Evolutionary conservation across 2,113 vertebrate species (phyloP), one percentile per base, ranked within the genome.

Genomic region (Semnornis frantzii): DNA sequence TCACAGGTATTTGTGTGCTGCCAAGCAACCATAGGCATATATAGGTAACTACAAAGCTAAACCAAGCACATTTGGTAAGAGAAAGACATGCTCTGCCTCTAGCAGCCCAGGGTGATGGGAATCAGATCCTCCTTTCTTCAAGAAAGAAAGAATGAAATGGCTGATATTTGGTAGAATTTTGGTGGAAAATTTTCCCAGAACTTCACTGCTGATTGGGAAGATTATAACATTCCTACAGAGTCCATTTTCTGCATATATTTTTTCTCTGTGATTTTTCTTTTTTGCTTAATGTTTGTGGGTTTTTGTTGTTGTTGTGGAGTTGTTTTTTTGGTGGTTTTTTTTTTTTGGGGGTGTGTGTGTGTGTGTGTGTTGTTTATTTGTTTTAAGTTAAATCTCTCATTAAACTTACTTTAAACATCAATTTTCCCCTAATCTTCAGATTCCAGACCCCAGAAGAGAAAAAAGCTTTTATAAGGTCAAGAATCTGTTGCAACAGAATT

Each of bases 391-490:
- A 87, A 90, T 62, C 58, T 79, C 33, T 79, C 46, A 86, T 95
- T 86, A 82, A 75, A 48, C 18, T 54, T 75, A 63, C 31, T 92
- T 90, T 58, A 92, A 79, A 88, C 75, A 72, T 86, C 76, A 95
- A 1, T 44, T 12, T 75, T 44, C 62, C 81, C 81, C 65, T 55
- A 74, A 80, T 72, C 58, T 85, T 91, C 69, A 62, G 25, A 81
- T 69, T 92, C 37, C 65, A 95, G 8, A 81, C 58, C 68, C 83
- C 20, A 44, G 87, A 75, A 94, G 48, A 83, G 10, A 37, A 91
- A 90, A 90, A 94, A 80, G 57, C 85, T 92, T 83, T 87, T 59
- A 87, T 74, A 94, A 94, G 87, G 75, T 93, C 90, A 95, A 75
- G 65, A 87, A 93, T 79, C 34, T 71, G 27, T 66, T 88, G 39